Base-by-base conservation (phyloP, 2,888 invertebrate species). In the Thereva nobilitata region DNA sequence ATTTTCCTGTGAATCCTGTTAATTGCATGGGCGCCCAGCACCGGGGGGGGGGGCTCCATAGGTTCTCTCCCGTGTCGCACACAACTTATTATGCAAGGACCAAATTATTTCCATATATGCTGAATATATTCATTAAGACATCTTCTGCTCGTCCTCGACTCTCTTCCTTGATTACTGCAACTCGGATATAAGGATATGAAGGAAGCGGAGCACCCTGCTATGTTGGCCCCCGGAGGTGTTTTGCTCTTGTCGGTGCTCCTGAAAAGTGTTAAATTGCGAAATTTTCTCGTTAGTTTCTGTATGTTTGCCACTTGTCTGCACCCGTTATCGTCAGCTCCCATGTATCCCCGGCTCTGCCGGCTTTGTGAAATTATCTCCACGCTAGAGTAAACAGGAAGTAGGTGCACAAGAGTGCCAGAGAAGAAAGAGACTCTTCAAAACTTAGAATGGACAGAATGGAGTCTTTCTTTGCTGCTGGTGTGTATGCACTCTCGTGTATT, bases 311-410 rank as follows among this genome's bases (percentile, higher is more conserved):
- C 69, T 69, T 67, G 66, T 68, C 64, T 64, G 45, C 64, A 54
- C 53, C 64, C 64, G 54, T 53, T 23, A 23, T 23, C 53, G 66
- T 61, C 49, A 49, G 61, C 52, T 66, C 47, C 63, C 66, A 57
- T 63, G n/a, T n/a, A 23, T 1, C 23, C 47, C 45, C 59, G 54
- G 55, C 23, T 23, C 23, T 23, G 23, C 23, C 23, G 53, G 68
- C 68, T 68, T 68, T 68, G 68, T 68, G 68, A 68, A 68, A 68
- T 68, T 68, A 68, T 66, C 68, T 68, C 66, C 68, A 68, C 66
- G 64, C 66, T 68, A 55, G 68, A 57, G 68, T 63, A 68, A 68
- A 68, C 66, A 68, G 68, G 68, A 68, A 68, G 66, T 61, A 61
- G 50, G 61, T 61, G 61, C 61, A 61, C 50, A 61, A 61, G n/a